Percentiles rank a stretch among this genome's conserved stretches.
Evolutionary conservation across 2,797 vertebrate species (phyloP).

Genomic region (Dendrocincla tyrannina): DNA sequence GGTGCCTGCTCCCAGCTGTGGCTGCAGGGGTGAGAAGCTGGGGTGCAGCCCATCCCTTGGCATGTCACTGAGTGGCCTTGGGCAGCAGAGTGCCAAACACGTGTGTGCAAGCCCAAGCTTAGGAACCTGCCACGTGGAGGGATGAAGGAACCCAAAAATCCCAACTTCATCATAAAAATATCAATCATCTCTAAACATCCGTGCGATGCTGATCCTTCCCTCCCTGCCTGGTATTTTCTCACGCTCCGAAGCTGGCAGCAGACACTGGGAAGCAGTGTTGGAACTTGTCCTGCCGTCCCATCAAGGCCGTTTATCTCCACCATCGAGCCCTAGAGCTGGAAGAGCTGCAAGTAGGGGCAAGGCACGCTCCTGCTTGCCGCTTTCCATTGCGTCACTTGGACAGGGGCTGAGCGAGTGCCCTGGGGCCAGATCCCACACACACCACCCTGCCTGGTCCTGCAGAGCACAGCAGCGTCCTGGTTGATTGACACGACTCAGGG

Average conservation of each 20-base stretch:
- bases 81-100: not conserved
- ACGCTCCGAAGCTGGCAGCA: conserved; percentile 75
- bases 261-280: conserved; percentile 39
- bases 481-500: not conserved
- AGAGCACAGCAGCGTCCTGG: not conserved
- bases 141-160: conserved; percentile 57
- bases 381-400: conserved; percentile 43
- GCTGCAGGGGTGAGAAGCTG: fast-evolving
- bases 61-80: fast-evolving
- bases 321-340: conserved; percentile 64
- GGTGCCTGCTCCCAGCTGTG: not conserved
- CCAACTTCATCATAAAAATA: conserved; percentile 56
- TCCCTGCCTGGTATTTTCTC: conserved; percentile 75
- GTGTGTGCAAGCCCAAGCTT: not conserved
- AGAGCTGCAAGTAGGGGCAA: conserved; percentile 67
- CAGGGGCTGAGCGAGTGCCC: conserved; percentile 11
- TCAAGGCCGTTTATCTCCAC: conserved; percentile 61
- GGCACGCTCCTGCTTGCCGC: conserved; percentile 48
- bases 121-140: not conserved
- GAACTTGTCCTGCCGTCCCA: conserved; percentile 71
- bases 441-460: conserved; percentile 17
- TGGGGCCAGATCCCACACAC: conserved; percentile 53
- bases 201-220: conserved; percentile 50
- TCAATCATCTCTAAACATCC: conserved; percentile 62
- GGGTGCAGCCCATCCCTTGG: not conserved